Evolutionary conservation across 2,797 vertebrate genomes (phyloP).

Genomic region (Gallinago solitaria): DNA sequence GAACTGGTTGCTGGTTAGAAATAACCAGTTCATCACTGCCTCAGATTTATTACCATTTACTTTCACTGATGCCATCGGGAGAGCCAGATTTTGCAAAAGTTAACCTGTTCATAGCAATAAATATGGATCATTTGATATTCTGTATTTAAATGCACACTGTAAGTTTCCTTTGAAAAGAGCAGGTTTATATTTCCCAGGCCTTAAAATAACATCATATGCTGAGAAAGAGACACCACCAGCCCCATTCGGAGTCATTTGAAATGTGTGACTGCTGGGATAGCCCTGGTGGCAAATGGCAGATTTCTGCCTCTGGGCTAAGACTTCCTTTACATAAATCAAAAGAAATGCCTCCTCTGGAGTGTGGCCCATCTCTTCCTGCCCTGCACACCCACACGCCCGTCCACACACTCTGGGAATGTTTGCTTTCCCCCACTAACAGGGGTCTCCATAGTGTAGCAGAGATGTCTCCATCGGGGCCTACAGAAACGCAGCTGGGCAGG

Average conservation of each 20-base stretch:
- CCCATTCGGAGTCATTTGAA: neutral
- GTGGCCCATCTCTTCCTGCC: neutral
- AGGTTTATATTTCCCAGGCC: neutral
- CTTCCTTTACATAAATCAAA: neutral
- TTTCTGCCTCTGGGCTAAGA: neutral
- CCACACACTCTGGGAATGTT: rapidly evolving
- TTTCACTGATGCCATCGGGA: neutral
- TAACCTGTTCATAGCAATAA: neutral
- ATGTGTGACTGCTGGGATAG: neutral
- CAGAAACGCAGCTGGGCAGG: neutral
- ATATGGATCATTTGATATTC: neutral
- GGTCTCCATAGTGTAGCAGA: neutral
- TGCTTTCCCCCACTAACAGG: neutral
- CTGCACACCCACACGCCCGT: neutral
- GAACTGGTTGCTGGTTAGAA: neutral
- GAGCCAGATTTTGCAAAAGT: neutral
- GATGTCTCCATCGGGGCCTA: neutral
- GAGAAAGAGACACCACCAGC: neutral
- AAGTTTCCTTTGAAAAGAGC: neutral
- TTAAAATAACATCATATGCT: neutral
- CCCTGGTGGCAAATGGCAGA: neutral
- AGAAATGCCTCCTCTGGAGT: neutral
- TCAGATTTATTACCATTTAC: neutral
- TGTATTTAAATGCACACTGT: neutral
- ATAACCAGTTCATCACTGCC: neutral